Base-by-base conservation (phyloP, 2,113 vertebrate genomes). In the Psittacara wagleri region DNA sequence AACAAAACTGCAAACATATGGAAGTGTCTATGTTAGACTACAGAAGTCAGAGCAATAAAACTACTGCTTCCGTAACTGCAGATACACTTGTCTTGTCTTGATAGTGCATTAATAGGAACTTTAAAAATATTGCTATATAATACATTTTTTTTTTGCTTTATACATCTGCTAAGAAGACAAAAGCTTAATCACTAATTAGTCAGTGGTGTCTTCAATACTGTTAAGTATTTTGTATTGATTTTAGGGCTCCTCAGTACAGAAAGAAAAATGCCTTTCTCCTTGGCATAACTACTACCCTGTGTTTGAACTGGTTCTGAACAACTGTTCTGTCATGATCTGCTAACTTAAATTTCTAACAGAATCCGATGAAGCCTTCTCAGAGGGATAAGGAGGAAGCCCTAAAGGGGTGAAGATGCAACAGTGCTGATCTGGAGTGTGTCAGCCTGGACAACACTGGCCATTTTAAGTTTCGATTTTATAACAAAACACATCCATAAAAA, bases 31-130 rank as follows among this genome's bases (percentile, higher is more conserved):
- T 66, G 67, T 88, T 69, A 90, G 83, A 55, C 73, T 97, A 87
- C 68, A 61, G 85, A 77, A 88, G 52, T 91, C 70, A 92, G 90
- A 97, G 89, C 92, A 83, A 41, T 68, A 88, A 84, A 95, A 92
- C 68, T 94, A 87, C 28, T 77, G 48, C 86, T 91, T 67, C 85
- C 7, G 0, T 64, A 86, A 73, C 86, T 41, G 74, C 86, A 91
- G 69, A 44, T 87, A 96, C 2, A 72, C 37, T 67, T 64, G 14
- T 55, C 37, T 69, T 68, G 14, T 51, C 3, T 22, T 55, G 73
- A 80, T 16, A 94, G 93, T 94, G 80, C 82, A 70, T 75, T 95
- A 90, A 90, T 33, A 94, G 57, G 55, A 73, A 78, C 79, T 91
- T 73, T 2, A 11, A 74, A 89, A 96, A 88, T 67, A 86, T 13